These are phyloP conservation scores for Mormyrus lacerda DNA, from an alignment of 2,113 vertebrate species.

Conservation along the genomic window DNA sequence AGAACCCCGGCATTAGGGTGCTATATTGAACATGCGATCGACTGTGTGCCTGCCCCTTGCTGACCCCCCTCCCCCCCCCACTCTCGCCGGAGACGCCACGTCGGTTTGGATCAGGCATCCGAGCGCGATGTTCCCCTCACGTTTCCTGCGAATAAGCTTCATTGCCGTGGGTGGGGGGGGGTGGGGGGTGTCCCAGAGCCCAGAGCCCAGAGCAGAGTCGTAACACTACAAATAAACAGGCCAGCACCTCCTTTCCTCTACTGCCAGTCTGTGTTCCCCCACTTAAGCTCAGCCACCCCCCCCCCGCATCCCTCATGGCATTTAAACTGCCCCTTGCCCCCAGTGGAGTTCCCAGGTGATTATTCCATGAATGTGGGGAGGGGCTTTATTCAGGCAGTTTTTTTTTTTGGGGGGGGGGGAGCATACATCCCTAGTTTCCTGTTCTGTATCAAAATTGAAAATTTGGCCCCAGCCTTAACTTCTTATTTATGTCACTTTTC, in stretches of 20 bases:
- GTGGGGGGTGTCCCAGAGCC: constrained; percentile 27
- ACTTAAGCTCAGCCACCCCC: background rate
- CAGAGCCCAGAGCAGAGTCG: constrained; percentile 43
- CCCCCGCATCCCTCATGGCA: background rate
- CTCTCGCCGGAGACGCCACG: constrained; percentile 68
- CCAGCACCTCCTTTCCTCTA: background rate
- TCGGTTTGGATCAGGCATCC: constrained; percentile 69
- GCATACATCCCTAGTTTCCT: background rate
- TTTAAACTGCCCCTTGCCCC: background rate
- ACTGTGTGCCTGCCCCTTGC: constrained; percentile 74
- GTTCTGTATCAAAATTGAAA: constrained; percentile 51
- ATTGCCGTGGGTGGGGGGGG: constrained; percentile 63
- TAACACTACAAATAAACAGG: constrained; percentile 25
- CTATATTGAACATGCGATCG: constrained; percentile 87
- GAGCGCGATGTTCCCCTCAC: constrained; percentile 67
- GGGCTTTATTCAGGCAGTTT: background rate
- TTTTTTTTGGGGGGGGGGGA: background rate
- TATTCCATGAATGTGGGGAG: background rate
- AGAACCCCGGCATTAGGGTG: constrained; percentile 74
- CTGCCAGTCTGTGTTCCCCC: constrained; percentile 6
- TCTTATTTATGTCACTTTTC: constrained; percentile 55
- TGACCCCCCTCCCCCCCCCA: constrained; percentile 62
- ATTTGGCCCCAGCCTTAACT: constrained; percentile 53
- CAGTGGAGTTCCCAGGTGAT: background rate
- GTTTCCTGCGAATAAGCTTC: constrained; percentile 72